phyloP scores from a whole-genome alignment of 2,797 vertebrate species.

The Sphenodon punctatus region DNA sequence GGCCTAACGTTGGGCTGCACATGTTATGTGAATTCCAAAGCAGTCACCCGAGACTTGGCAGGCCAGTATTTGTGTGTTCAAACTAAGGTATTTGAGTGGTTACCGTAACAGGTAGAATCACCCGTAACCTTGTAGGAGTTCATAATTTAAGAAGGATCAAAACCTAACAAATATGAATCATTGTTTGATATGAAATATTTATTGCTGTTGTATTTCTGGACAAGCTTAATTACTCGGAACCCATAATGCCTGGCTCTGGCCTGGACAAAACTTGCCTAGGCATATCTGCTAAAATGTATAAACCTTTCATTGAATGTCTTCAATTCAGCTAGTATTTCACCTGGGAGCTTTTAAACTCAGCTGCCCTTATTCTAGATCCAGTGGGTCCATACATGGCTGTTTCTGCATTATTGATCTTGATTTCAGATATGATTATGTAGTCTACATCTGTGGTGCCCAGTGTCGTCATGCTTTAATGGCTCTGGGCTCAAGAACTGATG shows the following conservation, averaged over 20 bases:
- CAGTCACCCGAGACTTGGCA: too few relatives aligned
- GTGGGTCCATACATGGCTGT: rapidly evolving
- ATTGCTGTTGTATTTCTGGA: background rate
- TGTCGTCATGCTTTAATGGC: background rate
- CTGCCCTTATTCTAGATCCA: background rate
- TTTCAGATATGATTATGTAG: background rate
- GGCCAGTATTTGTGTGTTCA: too few relatives aligned
- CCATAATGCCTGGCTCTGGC: rapidly evolving
- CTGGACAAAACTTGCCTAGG: rapidly evolving
- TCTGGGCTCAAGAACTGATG: background rate
- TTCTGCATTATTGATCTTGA: background rate
- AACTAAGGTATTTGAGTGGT: too few relatives aligned
- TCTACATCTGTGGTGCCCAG: rapidly evolving
- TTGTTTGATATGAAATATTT: rapidly evolving
- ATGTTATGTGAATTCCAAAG: too few relatives aligned
- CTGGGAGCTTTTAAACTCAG: background rate
- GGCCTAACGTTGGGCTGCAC: too few relatives aligned
- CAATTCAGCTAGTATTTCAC: too few relatives aligned
- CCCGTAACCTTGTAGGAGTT: too few relatives aligned
- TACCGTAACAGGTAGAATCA: too few relatives aligned
- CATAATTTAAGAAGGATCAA: background rate
- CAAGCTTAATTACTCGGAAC: background rate
- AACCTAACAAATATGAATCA: background rate
- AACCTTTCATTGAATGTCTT: too few relatives aligned
- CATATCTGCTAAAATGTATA: too few relatives aligned